These are phyloP conservation scores for Helarctos malayanus DNA, from an alignment of 2,797 vertebrate species.

Conservation along the genomic window DNA sequence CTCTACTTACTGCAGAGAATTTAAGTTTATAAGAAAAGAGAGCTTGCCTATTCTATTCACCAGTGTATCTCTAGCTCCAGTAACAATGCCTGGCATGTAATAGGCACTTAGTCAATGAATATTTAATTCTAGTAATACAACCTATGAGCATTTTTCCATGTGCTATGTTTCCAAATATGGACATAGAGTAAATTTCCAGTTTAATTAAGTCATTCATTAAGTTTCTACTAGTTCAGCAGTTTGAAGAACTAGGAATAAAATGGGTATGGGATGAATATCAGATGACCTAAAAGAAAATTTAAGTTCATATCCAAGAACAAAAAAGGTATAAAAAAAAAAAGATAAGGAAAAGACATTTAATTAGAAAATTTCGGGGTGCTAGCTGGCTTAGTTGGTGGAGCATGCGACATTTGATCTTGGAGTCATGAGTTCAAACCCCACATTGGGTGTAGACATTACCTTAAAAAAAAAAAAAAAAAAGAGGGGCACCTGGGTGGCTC, in stretches of 20 bases:
- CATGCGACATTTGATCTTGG: background rate
- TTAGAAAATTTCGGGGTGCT: background rate
- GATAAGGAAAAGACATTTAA: background rate
- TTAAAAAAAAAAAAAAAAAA: background rate
- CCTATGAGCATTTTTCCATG: background rate
- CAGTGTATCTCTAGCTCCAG: background rate
- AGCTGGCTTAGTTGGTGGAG: background rate
- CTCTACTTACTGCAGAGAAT: background rate
- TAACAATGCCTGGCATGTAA: background rate
- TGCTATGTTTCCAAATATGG: background rate
- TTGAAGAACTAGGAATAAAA: background rate
- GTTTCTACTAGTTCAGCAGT: background rate
- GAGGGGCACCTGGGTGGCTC: background rate
- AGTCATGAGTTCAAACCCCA: background rate
- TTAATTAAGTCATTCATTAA: conserved; percentile 4
- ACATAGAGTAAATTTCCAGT: background rate
- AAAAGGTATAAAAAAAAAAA: background rate
- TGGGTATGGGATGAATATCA: background rate
- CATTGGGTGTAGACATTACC: background rate
- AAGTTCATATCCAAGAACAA: background rate
- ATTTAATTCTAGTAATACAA: conserved; percentile 14
- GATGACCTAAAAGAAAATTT: background rate
- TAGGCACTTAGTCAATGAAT: background rate
- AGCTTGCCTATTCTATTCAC: background rate
- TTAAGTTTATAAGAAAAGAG: background rate